Base-by-base conservation (phyloP, 2,888 invertebrate species). In the Volucella zonaria region DNA sequence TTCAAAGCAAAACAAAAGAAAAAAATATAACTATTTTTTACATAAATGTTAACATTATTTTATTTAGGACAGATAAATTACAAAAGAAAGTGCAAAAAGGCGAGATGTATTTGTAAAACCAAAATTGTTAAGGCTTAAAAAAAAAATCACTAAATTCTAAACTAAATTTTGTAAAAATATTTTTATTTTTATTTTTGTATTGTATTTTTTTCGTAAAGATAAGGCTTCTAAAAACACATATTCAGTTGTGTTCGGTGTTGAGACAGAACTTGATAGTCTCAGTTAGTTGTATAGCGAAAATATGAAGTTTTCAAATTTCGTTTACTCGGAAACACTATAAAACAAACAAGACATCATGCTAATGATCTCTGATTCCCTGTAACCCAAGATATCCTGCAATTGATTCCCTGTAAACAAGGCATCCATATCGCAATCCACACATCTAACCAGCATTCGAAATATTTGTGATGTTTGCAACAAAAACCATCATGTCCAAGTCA, bases 21-120 rank as follows among this genome's bases (percentile, higher is more conserved):
- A 42, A n/a, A 42, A 15, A 59, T 40, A 59, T 40, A 42, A 40
- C 78, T 78, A 70, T 70, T 78, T 77, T 71, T 78, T 78, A 78
- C 78, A 71, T 58, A 64, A 70, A 56, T 70, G 62, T 64, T 71
- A 78, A 78, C 62, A 78, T 70, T 42, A 78, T 78, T 71, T 78
- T 70, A 70, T 78, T 78, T 71, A 71, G 62, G 49, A 61, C 54
- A 23, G 38, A 56, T n/a, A 14, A 47, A 64, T 49, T 38, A 38
- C 43, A 15, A 62, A 23, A 31, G n/a, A 45, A 23, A 31, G 45
- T 6, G 18, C 31, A 47, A 18, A 15, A 56, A 38, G 40, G 42
- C 15, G 58, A 59, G 43, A 47, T 67, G 31, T 40, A 59, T 38
- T 61, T 77, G 54, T 61, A 68, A 59, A 66, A 75, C 42, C 42